These are phyloP conservation scores for Phoxinus phoxinus DNA, from an alignment of 2,113 vertebrate genomes.

Conservation along the genomic window DNA sequence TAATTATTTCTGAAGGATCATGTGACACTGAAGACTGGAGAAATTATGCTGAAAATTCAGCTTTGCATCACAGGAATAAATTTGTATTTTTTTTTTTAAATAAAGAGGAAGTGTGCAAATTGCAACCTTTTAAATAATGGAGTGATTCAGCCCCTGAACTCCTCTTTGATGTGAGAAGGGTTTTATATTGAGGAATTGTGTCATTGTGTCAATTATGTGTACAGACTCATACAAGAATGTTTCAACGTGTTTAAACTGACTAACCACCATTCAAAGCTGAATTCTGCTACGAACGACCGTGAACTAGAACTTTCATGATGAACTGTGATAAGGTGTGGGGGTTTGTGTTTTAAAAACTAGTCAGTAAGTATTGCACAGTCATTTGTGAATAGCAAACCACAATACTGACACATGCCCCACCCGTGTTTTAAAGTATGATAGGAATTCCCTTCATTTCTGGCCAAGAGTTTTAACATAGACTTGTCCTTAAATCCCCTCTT, in stretches of 20 bases:
- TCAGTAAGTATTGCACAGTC: constrained; percentile 7
- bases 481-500: constrained; percentile 19
- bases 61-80: background rate
- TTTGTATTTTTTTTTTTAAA: background rate
- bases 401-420: constrained; percentile 16
- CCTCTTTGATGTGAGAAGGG: background rate
- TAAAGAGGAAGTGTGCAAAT: background rate
- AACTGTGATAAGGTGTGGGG: background rate
- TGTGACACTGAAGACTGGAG: background rate
- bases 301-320: background rate
- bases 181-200: background rate
- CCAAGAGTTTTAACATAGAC: background rate
- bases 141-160: background rate
- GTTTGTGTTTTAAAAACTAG: constrained; percentile 22
- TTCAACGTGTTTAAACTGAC: background rate
- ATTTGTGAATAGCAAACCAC: constrained; percentile 33
- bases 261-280: background rate
- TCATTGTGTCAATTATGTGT: background rate
- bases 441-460: constrained; percentile 31
- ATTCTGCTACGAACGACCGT: background rate
- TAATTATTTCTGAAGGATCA: background rate
- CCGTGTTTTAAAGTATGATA: background rate
- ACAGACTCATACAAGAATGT: constrained; percentile 1
- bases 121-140: background rate
- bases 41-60: no score